These are phyloP conservation scores for Alexandromys oeconomus DNA, from an alignment of 2,797 vertebrate species.

Conservation along the genomic window DNA sequence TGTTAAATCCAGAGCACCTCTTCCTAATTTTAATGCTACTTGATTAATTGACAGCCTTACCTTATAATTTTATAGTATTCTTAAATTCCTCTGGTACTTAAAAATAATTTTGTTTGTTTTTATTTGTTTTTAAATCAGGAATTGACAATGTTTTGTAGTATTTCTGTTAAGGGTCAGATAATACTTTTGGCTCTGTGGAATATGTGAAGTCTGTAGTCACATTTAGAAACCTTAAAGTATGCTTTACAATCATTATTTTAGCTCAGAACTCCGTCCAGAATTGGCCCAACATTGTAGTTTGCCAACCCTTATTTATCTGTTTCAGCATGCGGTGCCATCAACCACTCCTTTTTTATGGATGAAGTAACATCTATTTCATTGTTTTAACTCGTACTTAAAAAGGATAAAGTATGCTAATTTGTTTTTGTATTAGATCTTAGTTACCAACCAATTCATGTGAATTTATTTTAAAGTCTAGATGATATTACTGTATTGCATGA, in stretches of 20 bases:
- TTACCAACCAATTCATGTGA: not conserved
- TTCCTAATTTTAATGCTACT: constrained; percentile 51
- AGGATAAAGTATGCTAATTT: not conserved
- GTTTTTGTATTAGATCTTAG: constrained; percentile 22
- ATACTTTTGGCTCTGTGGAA: not conserved
- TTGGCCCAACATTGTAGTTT: not conserved
- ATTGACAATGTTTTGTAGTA: not conserved
- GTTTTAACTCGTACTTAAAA: not conserved
- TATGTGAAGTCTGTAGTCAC: not conserved
- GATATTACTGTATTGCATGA: not conserved
- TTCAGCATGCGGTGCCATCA: not conserved
- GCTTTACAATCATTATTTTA: not conserved
- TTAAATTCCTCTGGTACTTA: not conserved
- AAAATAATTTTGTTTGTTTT: not conserved
- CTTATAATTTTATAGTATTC: not conserved
- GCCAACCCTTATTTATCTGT: not conserved
- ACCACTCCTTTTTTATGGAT: not conserved
- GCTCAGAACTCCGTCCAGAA: not conserved
- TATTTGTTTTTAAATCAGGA: not conserved
- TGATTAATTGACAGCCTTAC: not conserved
- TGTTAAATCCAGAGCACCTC: not conserved
- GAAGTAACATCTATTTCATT: not conserved
- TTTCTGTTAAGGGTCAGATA: not conserved
- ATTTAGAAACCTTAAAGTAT: not conserved
- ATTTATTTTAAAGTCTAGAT: constrained; percentile 45